Percentiles rank a stretch among this genome's conserved stretches.
These are phyloP conservation scores for Tachysurus vachellii DNA, from an alignment of 2,113 vertebrate species.

Conservation along the genomic window DNA sequence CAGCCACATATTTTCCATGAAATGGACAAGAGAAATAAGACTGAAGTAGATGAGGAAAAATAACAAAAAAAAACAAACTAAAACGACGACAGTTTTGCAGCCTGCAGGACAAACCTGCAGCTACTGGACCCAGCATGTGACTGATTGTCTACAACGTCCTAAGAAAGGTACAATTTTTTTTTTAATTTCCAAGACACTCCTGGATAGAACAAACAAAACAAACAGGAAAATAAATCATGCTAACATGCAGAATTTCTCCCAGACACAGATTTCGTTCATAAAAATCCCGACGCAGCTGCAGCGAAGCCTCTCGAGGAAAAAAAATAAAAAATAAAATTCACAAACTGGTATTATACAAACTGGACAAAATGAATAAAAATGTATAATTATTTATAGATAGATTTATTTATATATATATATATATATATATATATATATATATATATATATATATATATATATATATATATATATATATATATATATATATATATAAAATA, in stretches of 20 bases:
- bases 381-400: slow-evolving; percentile 42
- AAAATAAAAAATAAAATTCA: slow-evolving; percentile 62
- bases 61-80: neutral
- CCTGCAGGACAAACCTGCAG: slow-evolving; percentile 66
- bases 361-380: slow-evolving; percentile 74
- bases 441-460: slow-evolving; percentile 48
- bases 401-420: slow-evolving; percentile 18
- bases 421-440: no score
- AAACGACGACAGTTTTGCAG: slow-evolving; percentile 52
- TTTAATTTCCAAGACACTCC: slow-evolving; percentile 57
- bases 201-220: slow-evolving; percentile 60
- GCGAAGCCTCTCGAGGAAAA: slow-evolving; percentile 69
- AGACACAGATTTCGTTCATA: slow-evolving; percentile 65
- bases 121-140: slow-evolving; percentile 72
- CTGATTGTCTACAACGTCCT: slow-evolving; percentile 78
- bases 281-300: slow-evolving; percentile 68
- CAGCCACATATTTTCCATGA: slow-evolving; percentile 71
- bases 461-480: no score
- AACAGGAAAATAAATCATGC: slow-evolving; percentile 42
- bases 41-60: slow-evolving; percentile 67
- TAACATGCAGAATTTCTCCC: slow-evolving; percentile 74
- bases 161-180: slow-evolving; percentile 56
- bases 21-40: slow-evolving; percentile 64
- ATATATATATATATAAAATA: slow-evolving; percentile 55
- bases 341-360: slow-evolving; percentile 71